These are phyloP conservation scores for Neuroscelio doddi DNA, from an alignment of 2,888 invertebrate species.

Conservation along the genomic window DNA sequence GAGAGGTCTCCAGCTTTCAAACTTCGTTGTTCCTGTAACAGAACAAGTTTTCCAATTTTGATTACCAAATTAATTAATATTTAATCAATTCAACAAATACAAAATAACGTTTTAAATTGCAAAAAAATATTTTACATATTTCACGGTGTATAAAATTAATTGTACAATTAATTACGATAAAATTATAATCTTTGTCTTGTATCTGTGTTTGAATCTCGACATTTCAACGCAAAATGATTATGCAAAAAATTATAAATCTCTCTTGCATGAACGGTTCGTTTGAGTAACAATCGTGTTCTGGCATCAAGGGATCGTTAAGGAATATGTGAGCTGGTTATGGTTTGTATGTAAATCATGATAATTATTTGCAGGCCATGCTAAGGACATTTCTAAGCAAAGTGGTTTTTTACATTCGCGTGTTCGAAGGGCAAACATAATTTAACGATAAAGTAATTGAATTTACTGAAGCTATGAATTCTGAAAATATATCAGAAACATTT, in stretches of 20 bases:
- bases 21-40: conserved; percentile 85
- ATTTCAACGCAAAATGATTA: background rate
- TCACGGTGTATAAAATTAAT: no score
- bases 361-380: conserved; percentile 32
- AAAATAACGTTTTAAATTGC: background rate
- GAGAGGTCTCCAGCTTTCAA: conserved; percentile 88
- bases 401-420: conserved; percentile 1
- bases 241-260: background rate
- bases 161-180: no score
- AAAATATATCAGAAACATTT: background rate
- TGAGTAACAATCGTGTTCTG: conserved; percentile 3
- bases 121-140: no score
- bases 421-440: background rate
- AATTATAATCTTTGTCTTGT: no score
- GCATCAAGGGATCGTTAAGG: conserved; percentile 12
- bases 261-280: conserved; percentile 11
- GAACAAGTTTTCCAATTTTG: no score
- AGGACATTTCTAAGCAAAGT: conserved; percentile 1
- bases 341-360: conserved; percentile 45
- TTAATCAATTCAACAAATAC: no score
- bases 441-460: background rate
- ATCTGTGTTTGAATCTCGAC: background rate
- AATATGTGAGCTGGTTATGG: conserved; percentile 49
- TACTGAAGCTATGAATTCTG: conserved; percentile 1
- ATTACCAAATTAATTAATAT: no score